Conservation (phyloP, 2,797 vertebrate genomes). For the Anguilla marmorata region DNA sequence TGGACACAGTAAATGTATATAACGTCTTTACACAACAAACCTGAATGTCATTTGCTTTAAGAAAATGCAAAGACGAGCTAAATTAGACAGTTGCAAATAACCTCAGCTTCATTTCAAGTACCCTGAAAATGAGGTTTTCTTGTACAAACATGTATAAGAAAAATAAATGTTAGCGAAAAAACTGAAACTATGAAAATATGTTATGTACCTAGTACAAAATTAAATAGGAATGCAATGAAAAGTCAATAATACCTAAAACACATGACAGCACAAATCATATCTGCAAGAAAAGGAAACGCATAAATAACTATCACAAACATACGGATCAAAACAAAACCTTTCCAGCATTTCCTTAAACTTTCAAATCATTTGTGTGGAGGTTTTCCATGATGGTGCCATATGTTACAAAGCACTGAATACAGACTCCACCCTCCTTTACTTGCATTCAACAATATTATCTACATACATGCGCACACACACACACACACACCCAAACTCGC, state of each 20-base stretch:
- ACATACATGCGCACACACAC: neutral
- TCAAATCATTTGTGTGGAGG: slow-evolving; percentile 31
- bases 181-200: slow-evolving; percentile 55
- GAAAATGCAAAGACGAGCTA: slow-evolving; percentile 46
- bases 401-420: slow-evolving; percentile 46
- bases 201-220: slow-evolving; percentile 67
- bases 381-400: slow-evolving; percentile 44
- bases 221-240: slow-evolving; percentile 57
- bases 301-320: slow-evolving; percentile 30
- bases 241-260: slow-evolving; percentile 46
- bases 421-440: slow-evolving; percentile 21
- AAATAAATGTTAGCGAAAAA: slow-evolving; percentile 49
- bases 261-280: slow-evolving; percentile 30
- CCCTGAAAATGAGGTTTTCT: slow-evolving; percentile 55
- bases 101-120: slow-evolving; percentile 58
- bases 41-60: slow-evolving; percentile 47
- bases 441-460: slow-evolving; percentile 26
- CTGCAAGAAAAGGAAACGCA: slow-evolving; percentile 27
- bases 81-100: slow-evolving; percentile 53
- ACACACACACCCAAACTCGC: neutral
- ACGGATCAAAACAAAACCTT: slow-evolving; percentile 28
- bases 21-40: slow-evolving; percentile 55
- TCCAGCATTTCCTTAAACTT: slow-evolving; percentile 29
- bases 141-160: slow-evolving; percentile 61
- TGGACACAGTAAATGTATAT: slow-evolving; percentile 59